Conservation (phyloP, 2,888 invertebrate species). For the Nymphalis polychloros region DNA sequence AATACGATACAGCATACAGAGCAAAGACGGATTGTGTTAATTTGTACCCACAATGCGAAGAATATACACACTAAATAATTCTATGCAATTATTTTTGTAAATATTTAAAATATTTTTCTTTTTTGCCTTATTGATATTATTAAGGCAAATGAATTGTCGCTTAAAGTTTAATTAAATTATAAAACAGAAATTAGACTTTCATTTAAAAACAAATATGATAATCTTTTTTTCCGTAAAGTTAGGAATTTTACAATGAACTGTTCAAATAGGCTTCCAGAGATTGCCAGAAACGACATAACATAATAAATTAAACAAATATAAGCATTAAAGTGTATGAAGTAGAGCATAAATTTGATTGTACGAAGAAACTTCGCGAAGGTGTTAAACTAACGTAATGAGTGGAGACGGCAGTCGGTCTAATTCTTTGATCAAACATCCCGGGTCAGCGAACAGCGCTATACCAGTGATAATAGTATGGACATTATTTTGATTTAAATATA, state of each 20-base stretch:
- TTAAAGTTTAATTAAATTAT: too few species aligned
- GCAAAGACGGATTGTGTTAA: slow-evolving; percentile 51
- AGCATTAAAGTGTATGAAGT: slow-evolving; percentile 18
- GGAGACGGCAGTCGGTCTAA: slow-evolving; percentile 58
- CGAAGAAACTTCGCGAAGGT: slow-evolving; percentile 50
- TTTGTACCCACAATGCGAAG: slow-evolving; percentile 55
- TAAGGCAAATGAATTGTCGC: too few species aligned
- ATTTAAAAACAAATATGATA: background rate
- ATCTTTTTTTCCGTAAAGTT: background rate
- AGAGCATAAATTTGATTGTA: slow-evolving; percentile 30
- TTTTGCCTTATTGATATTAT: too few species aligned
- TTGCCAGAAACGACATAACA: slow-evolving; percentile 1
- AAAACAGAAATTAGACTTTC: too few species aligned
- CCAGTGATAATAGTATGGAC: slow-evolving; percentile 23
- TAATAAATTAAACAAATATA: slow-evolving; percentile 15
- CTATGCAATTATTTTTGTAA: too few species aligned
- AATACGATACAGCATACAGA: slow-evolving; percentile 75
- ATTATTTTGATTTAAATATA: background rate
- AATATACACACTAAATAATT: slow-evolving; percentile 9
- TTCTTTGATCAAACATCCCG: slow-evolving; percentile 63
- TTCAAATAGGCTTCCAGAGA: slow-evolving; percentile 26
- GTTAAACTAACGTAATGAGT: slow-evolving; percentile 62
- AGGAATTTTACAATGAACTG: slow-evolving; percentile 17
- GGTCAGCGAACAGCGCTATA: slow-evolving; percentile 65
- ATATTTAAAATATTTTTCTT: too few species aligned